Percentiles rank a stretch among this genome's conserved stretches.
These are phyloP conservation scores for Melanaphis sacchari DNA, from an alignment of 1,140 invertebrate species.

Conservation along the genomic window DNA sequence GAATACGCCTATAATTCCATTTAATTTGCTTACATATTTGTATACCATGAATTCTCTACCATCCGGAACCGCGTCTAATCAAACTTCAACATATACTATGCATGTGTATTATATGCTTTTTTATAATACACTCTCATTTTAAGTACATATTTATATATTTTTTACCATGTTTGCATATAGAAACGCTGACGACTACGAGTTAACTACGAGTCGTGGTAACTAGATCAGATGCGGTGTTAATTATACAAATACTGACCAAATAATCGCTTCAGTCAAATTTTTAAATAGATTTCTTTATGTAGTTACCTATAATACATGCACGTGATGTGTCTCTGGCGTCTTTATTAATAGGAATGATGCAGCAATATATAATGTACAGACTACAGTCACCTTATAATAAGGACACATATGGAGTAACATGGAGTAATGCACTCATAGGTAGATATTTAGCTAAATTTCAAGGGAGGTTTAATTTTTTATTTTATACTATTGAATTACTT, in stretches of 20 bases:
- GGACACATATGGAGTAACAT: background rate
- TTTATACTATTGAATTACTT: no score
- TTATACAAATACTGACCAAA: background rate
- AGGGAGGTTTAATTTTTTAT: background rate
- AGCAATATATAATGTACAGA: background rate
- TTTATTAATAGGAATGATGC: background rate
- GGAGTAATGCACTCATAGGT: background rate
- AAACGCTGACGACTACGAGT: background rate
- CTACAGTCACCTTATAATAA: background rate
- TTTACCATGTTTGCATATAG: background rate
- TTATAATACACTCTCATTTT: background rate
- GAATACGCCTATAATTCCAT: background rate
- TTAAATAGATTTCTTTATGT: background rate
- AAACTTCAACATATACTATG: background rate
- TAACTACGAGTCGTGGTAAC: background rate
- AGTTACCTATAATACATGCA: background rate
- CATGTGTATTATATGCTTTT: background rate
- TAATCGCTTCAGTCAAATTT: background rate
- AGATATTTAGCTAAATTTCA: background rate
- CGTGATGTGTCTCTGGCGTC: background rate
- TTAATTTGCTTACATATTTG: background rate
- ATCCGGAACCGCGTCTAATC: background rate
- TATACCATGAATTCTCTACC: background rate
- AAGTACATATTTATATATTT: background rate
- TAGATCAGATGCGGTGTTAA: background rate